Percentiles rank a stretch among this genome's conserved stretches.
These are phyloP conservation scores for Luidia sarsii DNA, from an alignment of 53 echinoderm and acorn worm genomes.

Conservation along the genomic window DNA sequence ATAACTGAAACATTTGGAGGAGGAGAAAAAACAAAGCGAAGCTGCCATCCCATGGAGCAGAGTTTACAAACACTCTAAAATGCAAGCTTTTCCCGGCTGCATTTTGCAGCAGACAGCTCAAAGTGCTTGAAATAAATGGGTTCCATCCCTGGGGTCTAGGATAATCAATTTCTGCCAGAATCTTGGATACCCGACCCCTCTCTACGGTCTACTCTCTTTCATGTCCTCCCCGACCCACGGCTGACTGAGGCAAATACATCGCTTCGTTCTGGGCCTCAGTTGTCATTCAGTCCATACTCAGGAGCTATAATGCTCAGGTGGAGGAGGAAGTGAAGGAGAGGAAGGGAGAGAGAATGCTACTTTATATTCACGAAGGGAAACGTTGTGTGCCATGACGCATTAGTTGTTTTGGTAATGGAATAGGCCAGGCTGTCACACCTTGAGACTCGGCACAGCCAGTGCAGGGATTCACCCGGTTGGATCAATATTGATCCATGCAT, in stretches of 20 bases:
- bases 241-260: too few species aligned
- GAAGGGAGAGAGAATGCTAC: conserved; percentile 25
- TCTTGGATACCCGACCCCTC: not conserved
- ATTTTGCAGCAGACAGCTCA: too few species aligned
- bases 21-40: too few species aligned
- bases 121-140: too few species aligned
- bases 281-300: conserved; percentile 15
- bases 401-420: conserved; percentile 17
- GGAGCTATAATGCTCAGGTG: not conserved
- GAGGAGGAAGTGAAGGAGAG: too few species aligned
- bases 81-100: too few species aligned
- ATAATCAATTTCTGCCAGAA: conserved; percentile 6
- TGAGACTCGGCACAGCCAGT: not conserved
- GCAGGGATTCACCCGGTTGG: not conserved
- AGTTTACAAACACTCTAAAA: too few species aligned
- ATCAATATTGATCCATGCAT: too few species aligned
- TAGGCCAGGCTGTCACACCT: conserved; percentile 9
- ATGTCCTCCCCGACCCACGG: not conserved
- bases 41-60: too few species aligned
- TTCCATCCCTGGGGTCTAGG: conserved; percentile 1
- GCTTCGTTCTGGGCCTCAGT: not conserved
- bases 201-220: not conserved
- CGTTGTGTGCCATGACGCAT: conserved; percentile 39
- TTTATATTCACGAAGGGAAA: conserved; percentile 43
- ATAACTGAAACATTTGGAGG: too few species aligned